Conservation (phyloP, 2,888 invertebrate genomes). For the Cryptophagus acutangulus region DNA sequence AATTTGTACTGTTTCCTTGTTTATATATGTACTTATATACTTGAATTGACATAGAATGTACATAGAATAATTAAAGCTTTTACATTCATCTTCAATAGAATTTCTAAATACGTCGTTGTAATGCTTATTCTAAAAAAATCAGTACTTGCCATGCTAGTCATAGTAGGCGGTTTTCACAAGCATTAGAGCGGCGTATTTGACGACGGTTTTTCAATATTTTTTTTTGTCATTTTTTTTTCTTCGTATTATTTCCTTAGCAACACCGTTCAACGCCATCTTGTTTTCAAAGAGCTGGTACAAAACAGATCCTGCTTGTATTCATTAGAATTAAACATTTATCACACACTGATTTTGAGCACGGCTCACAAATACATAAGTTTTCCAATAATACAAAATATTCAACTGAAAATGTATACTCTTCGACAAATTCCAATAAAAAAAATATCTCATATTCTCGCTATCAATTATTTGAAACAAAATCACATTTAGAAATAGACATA, state of each 20-base stretch:
- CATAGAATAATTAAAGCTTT: slow-evolving; percentile 24
- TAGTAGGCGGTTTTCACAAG: too few relatives aligned
- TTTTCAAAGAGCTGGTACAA: slow-evolving; percentile 10
- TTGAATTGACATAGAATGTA: too few relatives aligned
- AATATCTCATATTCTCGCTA: too few relatives aligned
- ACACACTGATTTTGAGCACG: slow-evolving; percentile 37
- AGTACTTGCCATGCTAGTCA: slow-evolving; percentile 10
- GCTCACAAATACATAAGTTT: slow-evolving; percentile 29
- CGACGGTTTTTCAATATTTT: neutral
- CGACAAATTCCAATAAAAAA: slow-evolving; percentile 40
- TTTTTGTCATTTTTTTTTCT: slow-evolving; percentile 3
- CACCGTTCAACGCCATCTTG: slow-evolving; percentile 25
- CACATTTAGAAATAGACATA: slow-evolving; percentile 44
- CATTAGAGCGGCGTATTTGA: neutral
- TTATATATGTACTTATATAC: slow-evolving; percentile 8
- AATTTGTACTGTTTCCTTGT: slow-evolving; percentile 1
- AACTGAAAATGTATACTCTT: slow-evolving; percentile 45
- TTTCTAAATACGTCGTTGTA: too few relatives aligned
- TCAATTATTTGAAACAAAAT: too few relatives aligned
- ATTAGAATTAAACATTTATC: slow-evolving; percentile 33
- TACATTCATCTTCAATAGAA: slow-evolving; percentile 15
- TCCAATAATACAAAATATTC: slow-evolving; percentile 11
- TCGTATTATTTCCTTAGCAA: neutral
- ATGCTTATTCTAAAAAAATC: slow-evolving; percentile 16
- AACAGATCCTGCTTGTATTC: too few relatives aligned